Evolutionary conservation across 2,113 vertebrate species (phyloP), one percentile per base, ranked within the genome.

Genomic region (Puma concolor): DNA sequence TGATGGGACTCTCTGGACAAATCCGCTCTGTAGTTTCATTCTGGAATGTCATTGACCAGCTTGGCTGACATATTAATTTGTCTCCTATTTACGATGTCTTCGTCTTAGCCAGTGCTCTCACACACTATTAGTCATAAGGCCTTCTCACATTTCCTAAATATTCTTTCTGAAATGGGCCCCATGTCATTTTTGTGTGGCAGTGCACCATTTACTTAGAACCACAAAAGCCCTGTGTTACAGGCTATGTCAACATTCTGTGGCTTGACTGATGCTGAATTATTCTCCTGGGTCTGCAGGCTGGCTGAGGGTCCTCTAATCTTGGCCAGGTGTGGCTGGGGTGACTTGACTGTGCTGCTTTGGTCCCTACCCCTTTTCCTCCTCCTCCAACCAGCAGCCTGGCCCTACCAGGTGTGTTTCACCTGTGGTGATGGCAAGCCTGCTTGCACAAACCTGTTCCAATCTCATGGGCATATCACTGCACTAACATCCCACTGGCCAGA

Each of bases 21-120:
- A 38, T 82, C 2, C 1, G 21, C 52, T 89, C 31, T 15, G 9
- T 97, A 52, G 4, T 3, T 54, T 63, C 41, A 4, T 94, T 74
- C 50, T 66, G 67, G 72, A 60, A 87, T 87, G 44, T 90, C 64
- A 57, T 17, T 90, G 74, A 63, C 74, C 52, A 66, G 41, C 13
- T 29, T 95, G 41, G n/a, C 41, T 31, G 38, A 66, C 63, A 23
- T 92, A 21, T 21, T 31, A 71, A 71, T 69, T 69, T 69, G 50
- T 86, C 48, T 96, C 36, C 31, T 60, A 16, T 92, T 92, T 82
- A 90, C 0, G 8, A 64, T 85, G 93, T 95, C 54, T 85, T 96
- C 27, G 57, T 90, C 57, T 87, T 83, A 25, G 83, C 15, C 3
- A 44, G 21, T 50, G 60, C 38, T 71, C 6, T 72, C 31, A 36